phyloP scores from a whole-genome alignment of 2,888 invertebrate species.

The Nomada hirtipes region DNA sequence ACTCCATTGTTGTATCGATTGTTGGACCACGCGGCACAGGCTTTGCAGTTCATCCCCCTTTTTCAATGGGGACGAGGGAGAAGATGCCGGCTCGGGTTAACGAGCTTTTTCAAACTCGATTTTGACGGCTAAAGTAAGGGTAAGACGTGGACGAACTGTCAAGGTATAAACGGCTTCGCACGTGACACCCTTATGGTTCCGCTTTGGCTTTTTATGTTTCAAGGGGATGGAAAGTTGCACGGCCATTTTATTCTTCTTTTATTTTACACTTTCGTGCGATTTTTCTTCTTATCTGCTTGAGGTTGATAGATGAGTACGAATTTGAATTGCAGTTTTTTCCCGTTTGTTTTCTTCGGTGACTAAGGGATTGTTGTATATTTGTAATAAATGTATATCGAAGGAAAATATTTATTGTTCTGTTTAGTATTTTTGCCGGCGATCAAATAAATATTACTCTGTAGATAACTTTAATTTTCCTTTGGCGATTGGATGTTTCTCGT shows the following conservation, averaged over 20 bases:
- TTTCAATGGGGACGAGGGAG: slow-evolving; percentile 19
- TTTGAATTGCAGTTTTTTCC: too few species aligned
- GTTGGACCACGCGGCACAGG: slow-evolving; percentile 48
- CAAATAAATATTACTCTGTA: too few species aligned
- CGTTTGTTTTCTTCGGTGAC: too few species aligned
- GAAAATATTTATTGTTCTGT: too few species aligned
- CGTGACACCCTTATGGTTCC: slow-evolving; percentile 10
- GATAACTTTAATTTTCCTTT: too few species aligned
- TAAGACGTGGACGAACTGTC: slow-evolving; percentile 44
- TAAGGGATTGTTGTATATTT: too few species aligned
- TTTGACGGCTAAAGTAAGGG: slow-evolving; percentile 58
- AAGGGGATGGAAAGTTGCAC: background rate
- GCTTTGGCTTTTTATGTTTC: slow-evolving; percentile 4
- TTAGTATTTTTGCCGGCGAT: too few species aligned
- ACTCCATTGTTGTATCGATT: slow-evolving; percentile 75
- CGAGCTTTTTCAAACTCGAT: slow-evolving; percentile 74
- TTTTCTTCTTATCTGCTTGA: background rate
- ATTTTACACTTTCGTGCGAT: background rate
- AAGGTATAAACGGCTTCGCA: slow-evolving; percentile 52
- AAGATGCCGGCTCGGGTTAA: slow-evolving; percentile 66
- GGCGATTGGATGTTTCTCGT: too few species aligned
- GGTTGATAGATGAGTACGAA: too few species aligned
- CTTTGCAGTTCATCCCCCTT: slow-evolving; percentile 63
- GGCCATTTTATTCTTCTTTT: background rate
- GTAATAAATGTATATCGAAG: too few species aligned